A percentile compares a stretch with the other conserved stretches of the same genome.
Conservation (phyloP, 2,888 invertebrate species). For the Hirudinaria manillensis region DNA sequence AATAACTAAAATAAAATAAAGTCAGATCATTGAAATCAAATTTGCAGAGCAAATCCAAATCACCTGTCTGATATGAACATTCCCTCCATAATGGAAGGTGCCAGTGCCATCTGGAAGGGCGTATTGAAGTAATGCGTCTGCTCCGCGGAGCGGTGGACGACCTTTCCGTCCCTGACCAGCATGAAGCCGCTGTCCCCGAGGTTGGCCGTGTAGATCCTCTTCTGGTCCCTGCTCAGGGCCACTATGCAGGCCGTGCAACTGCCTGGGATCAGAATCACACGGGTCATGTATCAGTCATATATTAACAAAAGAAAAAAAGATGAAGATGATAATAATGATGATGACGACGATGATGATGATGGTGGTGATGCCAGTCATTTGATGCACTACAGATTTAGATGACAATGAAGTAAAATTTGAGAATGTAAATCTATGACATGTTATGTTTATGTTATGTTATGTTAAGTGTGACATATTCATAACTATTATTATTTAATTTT, state of each 20-base stretch:
- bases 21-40: too few relatives aligned
- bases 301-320: not conserved
- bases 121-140: constrained; percentile 99
- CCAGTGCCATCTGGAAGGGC: constrained; percentile 89
- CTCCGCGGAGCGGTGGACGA: constrained; percentile 87
- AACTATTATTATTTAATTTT: not conserved
- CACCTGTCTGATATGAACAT: constrained; percentile 83
- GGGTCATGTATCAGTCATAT: not conserved
- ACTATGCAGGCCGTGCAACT: constrained; percentile 97
- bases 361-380: too few relatives aligned
- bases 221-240: constrained; percentile 80
- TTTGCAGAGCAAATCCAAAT: not conserved
- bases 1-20: not conserved
- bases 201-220: constrained; percentile 87
- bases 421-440: too few relatives aligned
- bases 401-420: too few relatives aligned
- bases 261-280: constrained; percentile 57
- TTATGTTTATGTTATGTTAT: too few relatives aligned
- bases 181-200: constrained; percentile 86
- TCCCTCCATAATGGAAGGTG: constrained; percentile 75
- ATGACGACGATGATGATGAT: too few relatives aligned
- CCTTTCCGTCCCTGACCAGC: constrained; percentile 38
- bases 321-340: not conserved
- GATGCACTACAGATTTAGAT: too few relatives aligned
- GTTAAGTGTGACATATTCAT: too few relatives aligned